Base-by-base conservation (phyloP, 92 coral and sea anemone species). In the Phenganax marumi region DNA sequence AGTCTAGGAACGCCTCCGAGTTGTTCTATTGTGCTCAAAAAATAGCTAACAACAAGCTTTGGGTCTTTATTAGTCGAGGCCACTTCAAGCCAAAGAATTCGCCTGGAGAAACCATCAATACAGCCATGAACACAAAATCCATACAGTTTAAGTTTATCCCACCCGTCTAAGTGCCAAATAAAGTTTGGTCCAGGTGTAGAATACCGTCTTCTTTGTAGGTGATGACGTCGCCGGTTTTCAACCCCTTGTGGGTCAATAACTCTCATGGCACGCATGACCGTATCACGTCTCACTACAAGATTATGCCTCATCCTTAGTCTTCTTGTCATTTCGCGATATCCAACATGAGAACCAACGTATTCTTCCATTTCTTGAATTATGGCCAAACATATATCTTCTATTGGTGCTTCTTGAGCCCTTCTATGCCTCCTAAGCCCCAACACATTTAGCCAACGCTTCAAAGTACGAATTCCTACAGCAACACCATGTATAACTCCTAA, bases 171-270 rank as follows among this genome's bases (percentile, higher is more conserved):
- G 43, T 33, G 43, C 43, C 43, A 33, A 33, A 33, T 4, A 33
- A 33, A 33, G 43, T 33, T 33, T 33, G 43, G 43, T 4, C 43
- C 85, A 33, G 43, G 43, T 4, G 43, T 33, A 33, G 43, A 33
- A 33, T 33, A 33, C 4, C 43, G 43, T 33, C 43, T 33, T 33
- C 43, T 33, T 33, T 33, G 43, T 33, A 33, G 43, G 43, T 33
- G 43, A 33, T 33, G 43, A 33, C 43, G 43, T 33, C 43, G 43
- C 43, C 43, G 43, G 43, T 33, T 33, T 33, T 33, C 43, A 33
- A 87, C 85, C 46, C 87, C 90, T 48, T 87, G 87, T 12, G 87
- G 87, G 58, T 87, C 87, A 39, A 87, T 77, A 11, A 64, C 87
- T 50, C 82, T 39, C 87, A 64, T 6, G 4, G 86, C 83, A 23